Percentiles rank a stretch among this genome's conserved stretches.
Evolutionary conservation across 1,140 invertebrate genomes (phyloP).

Genomic region (Camponotus pennsylvanicus): DNA sequence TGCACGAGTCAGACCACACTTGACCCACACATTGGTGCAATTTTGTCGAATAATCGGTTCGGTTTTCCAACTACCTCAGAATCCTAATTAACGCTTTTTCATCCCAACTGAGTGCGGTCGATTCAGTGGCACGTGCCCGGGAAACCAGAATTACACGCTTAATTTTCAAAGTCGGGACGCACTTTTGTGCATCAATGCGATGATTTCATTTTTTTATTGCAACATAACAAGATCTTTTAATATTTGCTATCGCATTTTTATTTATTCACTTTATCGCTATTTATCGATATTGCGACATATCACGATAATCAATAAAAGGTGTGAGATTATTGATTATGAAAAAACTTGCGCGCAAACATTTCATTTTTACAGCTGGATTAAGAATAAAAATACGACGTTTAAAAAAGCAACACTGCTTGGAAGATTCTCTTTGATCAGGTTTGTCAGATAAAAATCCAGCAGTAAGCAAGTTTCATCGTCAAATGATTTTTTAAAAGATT

Average conservation of each 20-base stretch:
- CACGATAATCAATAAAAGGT: background rate
- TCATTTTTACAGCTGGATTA: slow-evolving; percentile 47
- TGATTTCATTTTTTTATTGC: background rate
- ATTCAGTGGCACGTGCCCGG: slow-evolving; percentile 29
- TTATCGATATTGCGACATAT: slow-evolving; percentile 10
- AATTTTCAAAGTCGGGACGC: background rate
- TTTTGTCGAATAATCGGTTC: slow-evolving; percentile 15
- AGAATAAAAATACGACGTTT: slow-evolving; percentile 48
- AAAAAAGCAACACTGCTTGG: slow-evolving; percentile 49
- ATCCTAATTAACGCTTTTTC: slow-evolving; percentile 31
- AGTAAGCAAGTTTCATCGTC: slow-evolving; percentile 60
- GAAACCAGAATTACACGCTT: slow-evolving; percentile 23
- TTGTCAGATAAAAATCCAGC: slow-evolving; percentile 50
- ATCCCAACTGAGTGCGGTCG: background rate
- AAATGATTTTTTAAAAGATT: slow-evolving; percentile 43
- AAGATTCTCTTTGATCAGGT: slow-evolving; percentile 23
- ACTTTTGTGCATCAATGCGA: background rate
- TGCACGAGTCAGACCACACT: background rate
- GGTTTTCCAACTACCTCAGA: slow-evolving; percentile 19
- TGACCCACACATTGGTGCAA: slow-evolving; percentile 19
- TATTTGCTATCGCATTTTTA: slow-evolving; percentile 2
- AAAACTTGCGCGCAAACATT: slow-evolving; percentile 55
- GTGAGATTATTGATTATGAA: slow-evolving; percentile 37
- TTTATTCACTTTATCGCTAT: slow-evolving; percentile 7
- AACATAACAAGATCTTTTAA: background rate